Percentiles rank a stretch among this genome's conserved stretches.
Evolutionary conservation across 2,797 vertebrate genomes (phyloP).

Genomic region (Molossus alvarezi): DNA sequence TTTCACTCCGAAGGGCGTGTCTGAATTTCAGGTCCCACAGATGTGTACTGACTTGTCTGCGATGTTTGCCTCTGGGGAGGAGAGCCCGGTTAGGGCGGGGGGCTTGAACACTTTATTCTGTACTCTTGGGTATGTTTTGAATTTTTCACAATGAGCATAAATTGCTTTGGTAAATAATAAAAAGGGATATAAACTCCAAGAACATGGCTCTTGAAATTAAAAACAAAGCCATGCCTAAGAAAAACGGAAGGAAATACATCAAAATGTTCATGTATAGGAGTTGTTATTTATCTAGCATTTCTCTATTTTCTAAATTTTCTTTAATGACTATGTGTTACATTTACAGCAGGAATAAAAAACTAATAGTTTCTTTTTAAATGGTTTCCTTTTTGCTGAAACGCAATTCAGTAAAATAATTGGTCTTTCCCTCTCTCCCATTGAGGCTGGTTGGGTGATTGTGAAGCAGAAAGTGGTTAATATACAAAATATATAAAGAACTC

Average conservation of each 20-base stretch:
- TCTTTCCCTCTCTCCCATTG: not conserved
- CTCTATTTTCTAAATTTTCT: conserved; percentile 70
- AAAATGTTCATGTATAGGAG: not conserved
- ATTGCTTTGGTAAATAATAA: conserved; percentile 73
- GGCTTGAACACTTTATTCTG: conserved; percentile 9
- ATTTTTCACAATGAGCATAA: conserved; percentile 54
- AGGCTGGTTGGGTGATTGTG: not conserved
- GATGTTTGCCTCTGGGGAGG: not conserved
- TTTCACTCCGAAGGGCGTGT: not conserved
- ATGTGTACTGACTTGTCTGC: not conserved
- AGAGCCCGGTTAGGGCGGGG: not conserved
- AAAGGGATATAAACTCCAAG: not conserved
- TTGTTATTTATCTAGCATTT: conserved; percentile 49
- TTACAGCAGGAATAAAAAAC: conserved; percentile 64
- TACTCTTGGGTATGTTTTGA: conserved; percentile 19
- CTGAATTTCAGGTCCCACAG: not conserved
- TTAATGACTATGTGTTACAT: conserved; percentile 16
- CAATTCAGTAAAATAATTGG: conserved; percentile 30
- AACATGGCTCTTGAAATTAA: conserved; percentile 58
- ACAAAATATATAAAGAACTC: not conserved
- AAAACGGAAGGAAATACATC: not conserved
- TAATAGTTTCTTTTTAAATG: not conserved
- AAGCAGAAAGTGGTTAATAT: not conserved
- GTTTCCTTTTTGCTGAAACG: conserved; percentile 50
- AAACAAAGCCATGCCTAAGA: conserved; percentile 52